A percentile compares a stretch with the other conserved stretches of the same genome.
These are phyloP conservation scores for Eubasilissa splendida DNA, from an alignment of 2,888 invertebrate genomes.

Conservation along the genomic window DNA sequence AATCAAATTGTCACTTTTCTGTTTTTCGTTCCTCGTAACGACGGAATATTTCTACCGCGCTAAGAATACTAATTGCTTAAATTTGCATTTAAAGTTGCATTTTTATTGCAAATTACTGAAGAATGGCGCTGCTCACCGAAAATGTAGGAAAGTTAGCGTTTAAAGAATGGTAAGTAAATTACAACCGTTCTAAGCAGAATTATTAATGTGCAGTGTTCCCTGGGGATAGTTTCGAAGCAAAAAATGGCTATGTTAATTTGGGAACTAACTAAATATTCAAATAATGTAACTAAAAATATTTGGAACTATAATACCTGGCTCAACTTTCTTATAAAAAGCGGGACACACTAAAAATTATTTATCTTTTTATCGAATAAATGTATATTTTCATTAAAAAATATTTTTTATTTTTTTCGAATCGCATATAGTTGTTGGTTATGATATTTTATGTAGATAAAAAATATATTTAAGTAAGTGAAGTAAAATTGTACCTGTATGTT, in stretches of 20 bases:
- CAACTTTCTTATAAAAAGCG: no score
- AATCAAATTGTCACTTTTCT: conserved; percentile 56
- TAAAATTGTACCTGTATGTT: no score
- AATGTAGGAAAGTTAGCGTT: conserved; percentile 43
- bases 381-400: no score
- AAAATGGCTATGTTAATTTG: conserved; percentile 15
- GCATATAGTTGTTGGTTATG: no score
- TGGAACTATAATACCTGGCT: no score
- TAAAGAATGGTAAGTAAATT: conserved; percentile 42
- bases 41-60: conserved; percentile 47
- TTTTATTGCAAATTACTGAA: conserved; percentile 57
- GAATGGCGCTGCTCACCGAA: background rate
- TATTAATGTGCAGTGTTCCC: conserved; percentile 21
- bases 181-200: conserved; percentile 23
- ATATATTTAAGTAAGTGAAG: no score
- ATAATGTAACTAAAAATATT: no score
- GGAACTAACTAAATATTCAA: background rate
- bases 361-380: no score
- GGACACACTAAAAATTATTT: no score
- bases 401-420: no score
- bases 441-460: no score
- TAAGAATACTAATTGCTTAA: conserved; percentile 58
- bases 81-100: conserved; percentile 58
- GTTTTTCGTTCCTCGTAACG: conserved; percentile 37
- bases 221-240: conserved; percentile 19